Evolutionary conservation across 2,113 vertebrate genomes (phyloP).

Genomic region (Lota lota): DNA sequence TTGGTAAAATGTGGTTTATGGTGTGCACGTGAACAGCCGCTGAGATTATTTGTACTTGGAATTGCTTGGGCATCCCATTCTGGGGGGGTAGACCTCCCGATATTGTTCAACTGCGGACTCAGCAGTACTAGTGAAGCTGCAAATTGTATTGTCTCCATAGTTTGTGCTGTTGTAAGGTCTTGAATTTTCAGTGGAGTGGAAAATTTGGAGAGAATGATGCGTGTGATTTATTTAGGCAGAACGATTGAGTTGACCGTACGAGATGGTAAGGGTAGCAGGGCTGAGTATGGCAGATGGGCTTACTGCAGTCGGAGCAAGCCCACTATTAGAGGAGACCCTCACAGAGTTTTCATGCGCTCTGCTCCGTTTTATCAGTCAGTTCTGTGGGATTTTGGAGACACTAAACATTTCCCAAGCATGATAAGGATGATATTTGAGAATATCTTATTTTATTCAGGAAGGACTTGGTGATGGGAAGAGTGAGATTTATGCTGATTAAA

Average conservation of each 20-base stretch:
- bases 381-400: no score
- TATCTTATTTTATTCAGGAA: no score
- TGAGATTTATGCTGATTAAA: no score
- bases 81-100: not conserved
- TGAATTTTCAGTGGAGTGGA: not conserved
- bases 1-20: not conserved
- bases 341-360: no score
- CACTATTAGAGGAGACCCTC: not conserved
- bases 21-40: not conserved
- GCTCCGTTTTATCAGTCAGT: no score
- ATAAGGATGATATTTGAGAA: no score
- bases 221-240: not conserved
- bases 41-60: not conserved
- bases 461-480: no score
- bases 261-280: not conserved
- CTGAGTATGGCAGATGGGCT: conserved; percentile 31
- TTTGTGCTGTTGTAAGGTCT: not conserved
- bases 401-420: no score
- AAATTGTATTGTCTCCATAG: not conserved
- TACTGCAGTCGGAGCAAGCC: conserved; percentile 8
- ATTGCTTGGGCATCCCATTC: not conserved
- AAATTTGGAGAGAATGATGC: not conserved
- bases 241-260: not conserved
- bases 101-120: not conserved
- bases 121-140: conserved; percentile 3